Base-by-base conservation (phyloP, 2,113 vertebrate genomes). In the Myotis lucifugus region DNA sequence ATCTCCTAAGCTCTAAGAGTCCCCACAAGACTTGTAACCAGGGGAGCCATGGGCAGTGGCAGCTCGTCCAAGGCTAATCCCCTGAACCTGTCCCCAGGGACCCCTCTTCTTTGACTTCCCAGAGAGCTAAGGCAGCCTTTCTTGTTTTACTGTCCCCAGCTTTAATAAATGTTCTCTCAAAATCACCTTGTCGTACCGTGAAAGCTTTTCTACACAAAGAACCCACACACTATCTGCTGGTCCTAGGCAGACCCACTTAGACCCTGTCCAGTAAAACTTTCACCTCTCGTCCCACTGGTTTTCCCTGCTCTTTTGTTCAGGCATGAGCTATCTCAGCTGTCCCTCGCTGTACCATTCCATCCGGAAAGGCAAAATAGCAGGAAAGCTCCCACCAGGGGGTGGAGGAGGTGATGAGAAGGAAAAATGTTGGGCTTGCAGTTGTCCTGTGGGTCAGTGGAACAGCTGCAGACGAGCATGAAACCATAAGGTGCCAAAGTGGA, bases 391-490 rank as follows among this genome's bases (percentile, higher is more conserved):
- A 5, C 27, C 70, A 34, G 82, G 17, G 59, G 40, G 66, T 29
- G 64, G 86, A 74, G 42, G 56, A 93, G 90, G 79, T 83, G 74
- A 78, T 66, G 85, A 90, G 81, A 86, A 72, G 89, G 82, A 48
- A 82, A 93, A 69, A 54, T 11, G 18, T 46, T 23, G 50, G 87
- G 50, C 70, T 89, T 84, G 48, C 64, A 21, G 12, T 50, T 88
- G 90, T 67, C 54, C 90, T 21, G 83, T 37, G 48, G 78, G 90
- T n/a, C 69, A 64, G 78, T 3, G 3, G 83, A 59, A 29, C 56
- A 59, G 85, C 70, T 18, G 34, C 74, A 10, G 64, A 27, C 12
- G 32, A 12, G 37, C 29, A 6, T 18, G 2, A 25, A 25, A 21
- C 48, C 25, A 3, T 0, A 0, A 8, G 8, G 9, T 48, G 81